These are phyloP conservation scores for Mythimna loreyi DNA, from an alignment of 2,888 invertebrate genomes.

Conservation along the genomic window DNA sequence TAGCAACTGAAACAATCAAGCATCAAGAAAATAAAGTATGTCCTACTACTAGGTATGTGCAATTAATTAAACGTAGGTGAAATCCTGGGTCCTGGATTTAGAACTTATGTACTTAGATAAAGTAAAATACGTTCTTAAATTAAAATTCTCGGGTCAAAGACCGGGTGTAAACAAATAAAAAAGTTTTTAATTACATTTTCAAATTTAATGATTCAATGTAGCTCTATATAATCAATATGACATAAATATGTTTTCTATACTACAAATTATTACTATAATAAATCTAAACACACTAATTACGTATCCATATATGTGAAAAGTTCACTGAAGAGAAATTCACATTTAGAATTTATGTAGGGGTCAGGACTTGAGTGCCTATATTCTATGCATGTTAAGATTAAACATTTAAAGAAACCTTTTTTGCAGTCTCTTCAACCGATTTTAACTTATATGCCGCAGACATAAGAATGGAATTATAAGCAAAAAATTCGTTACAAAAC, in stretches of 20 bases:
- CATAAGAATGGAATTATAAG: too few relatives aligned
- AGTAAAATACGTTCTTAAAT: neutral
- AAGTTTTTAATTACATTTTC: neutral
- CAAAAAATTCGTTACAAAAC: too few relatives aligned
- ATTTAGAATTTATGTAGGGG: neutral
- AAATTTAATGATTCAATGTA: constrained; percentile 5
- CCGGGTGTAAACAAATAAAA: neutral
- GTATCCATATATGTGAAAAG: constrained; percentile 52
- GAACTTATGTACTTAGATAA: neutral
- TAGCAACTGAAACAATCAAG: neutral
- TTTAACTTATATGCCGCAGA: too few relatives aligned
- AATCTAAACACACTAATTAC: constrained; percentile 56
- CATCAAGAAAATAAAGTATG: neutral
- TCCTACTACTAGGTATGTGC: too few relatives aligned
- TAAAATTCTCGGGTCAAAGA: neutral
- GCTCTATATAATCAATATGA: neutral
- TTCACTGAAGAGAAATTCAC: constrained; percentile 19
- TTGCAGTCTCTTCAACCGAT: too few relatives aligned
- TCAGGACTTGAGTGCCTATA: too few relatives aligned
- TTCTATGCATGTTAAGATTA: too few relatives aligned
- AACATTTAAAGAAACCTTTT: too few relatives aligned
- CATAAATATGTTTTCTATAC: constrained; percentile 32
- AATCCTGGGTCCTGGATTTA: neutral
- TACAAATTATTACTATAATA: constrained; percentile 38
- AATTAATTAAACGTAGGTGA: neutral